These are phyloP conservation scores for Caenorhabditis elegans DNA, from an alignment of 1,140 invertebrate species.

Conservation along the genomic window DNA sequence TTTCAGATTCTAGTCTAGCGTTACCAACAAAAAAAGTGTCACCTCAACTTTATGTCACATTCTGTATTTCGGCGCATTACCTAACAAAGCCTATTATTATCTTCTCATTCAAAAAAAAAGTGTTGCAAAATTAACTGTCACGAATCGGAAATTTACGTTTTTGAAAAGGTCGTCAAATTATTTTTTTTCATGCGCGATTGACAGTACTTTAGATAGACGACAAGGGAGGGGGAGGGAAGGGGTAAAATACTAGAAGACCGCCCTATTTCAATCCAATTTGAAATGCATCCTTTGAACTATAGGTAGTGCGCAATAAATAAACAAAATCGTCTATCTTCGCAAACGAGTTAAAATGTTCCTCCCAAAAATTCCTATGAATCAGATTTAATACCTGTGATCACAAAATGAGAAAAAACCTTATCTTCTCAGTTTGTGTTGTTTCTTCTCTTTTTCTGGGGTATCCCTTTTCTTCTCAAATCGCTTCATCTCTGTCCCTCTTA, in stretches of 20 bases:
- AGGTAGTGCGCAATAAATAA: conserved; percentile 4
- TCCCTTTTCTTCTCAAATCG: background rate
- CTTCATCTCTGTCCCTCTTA: background rate
- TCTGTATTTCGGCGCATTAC: background rate
- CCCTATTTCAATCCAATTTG: background rate
- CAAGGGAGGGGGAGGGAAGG: too few relatives aligned
- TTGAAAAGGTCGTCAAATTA: conserved; percentile 24
- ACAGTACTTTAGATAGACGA: background rate
- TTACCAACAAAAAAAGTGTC: background rate
- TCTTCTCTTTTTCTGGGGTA: background rate
- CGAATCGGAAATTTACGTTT: background rate
- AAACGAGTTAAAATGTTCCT: too few relatives aligned
- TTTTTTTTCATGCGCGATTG: background rate
- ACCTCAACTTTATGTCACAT: background rate
- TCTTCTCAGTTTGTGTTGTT: background rate
- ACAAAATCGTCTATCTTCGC: conserved; percentile 1
- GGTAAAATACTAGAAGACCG: background rate
- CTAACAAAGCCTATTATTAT: conserved; percentile 25
- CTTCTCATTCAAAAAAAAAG: conserved; percentile 4
- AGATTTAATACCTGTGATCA: background rate
- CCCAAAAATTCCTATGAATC: too few relatives aligned
- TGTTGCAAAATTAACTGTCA: background rate
- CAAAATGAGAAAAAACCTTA: background rate
- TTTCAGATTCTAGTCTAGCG: too few relatives aligned
- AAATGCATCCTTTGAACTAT: background rate